phyloP scores from a whole-genome alignment of 2,888 invertebrate species.

The Cheilosia impressa region DNA sequence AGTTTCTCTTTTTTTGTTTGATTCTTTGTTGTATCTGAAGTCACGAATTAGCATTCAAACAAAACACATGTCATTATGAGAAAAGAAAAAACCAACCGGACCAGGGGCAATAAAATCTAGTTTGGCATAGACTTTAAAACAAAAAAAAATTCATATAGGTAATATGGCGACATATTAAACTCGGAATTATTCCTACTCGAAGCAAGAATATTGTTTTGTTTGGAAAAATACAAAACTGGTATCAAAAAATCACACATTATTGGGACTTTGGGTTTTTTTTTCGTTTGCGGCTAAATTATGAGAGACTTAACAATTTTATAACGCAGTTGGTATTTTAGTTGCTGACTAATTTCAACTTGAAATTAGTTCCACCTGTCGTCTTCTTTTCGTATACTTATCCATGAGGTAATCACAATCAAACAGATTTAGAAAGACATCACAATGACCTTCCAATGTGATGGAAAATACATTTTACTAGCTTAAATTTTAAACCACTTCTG shows the following conservation, averaged over 20 bases:
- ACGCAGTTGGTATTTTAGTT: slow-evolving; percentile 14
- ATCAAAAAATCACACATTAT: not conserved
- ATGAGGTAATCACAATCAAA: not conserved
- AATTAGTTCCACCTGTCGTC: not conserved
- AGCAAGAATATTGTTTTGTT: slow-evolving; percentile 6
- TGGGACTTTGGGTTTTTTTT: not conserved
- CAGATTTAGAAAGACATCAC: not conserved
- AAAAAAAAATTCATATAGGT: not conserved
- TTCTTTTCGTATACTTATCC: not conserved
- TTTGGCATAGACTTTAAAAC: not conserved
- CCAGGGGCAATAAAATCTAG: slow-evolving; percentile 14
- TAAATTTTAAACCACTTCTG: no score
- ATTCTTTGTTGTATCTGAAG: slow-evolving; percentile 4
- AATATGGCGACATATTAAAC: slow-evolving; percentile 26
- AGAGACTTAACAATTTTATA: not conserved
- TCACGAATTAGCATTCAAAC: slow-evolving; percentile 33
- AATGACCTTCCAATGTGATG: no score
- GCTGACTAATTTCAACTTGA: slow-evolving; percentile 4
- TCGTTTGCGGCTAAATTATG: slow-evolving; percentile 1
- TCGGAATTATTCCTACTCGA: slow-evolving; percentile 8
- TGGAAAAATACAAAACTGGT: slow-evolving; percentile 13
- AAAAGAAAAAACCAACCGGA: not conserved
- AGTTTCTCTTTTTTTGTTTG: slow-evolving; percentile 19
- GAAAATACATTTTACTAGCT: no score
- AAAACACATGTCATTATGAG: slow-evolving; percentile 1